Conservation (phyloP, 2,888 invertebrate genomes). For the Orthosia cruda region DNA sequence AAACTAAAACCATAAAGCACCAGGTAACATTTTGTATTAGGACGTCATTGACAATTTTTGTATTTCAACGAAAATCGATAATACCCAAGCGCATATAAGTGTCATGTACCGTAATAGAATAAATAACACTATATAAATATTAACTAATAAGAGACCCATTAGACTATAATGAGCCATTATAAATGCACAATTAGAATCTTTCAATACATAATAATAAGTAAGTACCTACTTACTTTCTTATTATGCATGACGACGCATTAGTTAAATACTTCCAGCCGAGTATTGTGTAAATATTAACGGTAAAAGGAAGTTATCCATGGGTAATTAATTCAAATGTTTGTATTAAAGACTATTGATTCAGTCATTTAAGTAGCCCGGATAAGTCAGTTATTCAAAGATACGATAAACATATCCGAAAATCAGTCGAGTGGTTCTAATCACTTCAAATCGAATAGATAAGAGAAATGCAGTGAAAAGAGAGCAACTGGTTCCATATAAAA, state of each 20-base stretch:
- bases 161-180: constrained; percentile 54
- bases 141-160: constrained; percentile 43
- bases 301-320: constrained; percentile 42
- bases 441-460: constrained; percentile 1
- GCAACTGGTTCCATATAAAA: neutral
- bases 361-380: constrained; percentile 17
- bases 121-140: constrained; percentile 48
- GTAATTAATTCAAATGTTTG: constrained; percentile 40
- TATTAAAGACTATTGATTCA: constrained; percentile 29
- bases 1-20: neutral
- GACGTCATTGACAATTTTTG: neutral
- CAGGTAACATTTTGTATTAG: neutral
- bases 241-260: constrained; percentile 56
- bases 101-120: constrained; percentile 39
- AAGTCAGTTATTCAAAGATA: constrained; percentile 22
- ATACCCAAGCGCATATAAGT: neutral
- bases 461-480: neutral
- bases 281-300: constrained; percentile 59
- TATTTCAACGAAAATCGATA: constrained; percentile 14
- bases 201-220: constrained; percentile 42
- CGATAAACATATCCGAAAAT: constrained; percentile 18
- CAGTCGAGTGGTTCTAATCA: constrained; percentile 12
- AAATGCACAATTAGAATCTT: constrained; percentile 58
- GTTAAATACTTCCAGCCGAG: constrained; percentile 37
- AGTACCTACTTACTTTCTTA: constrained; percentile 42